Conservation (phyloP, 2,113 vertebrate species). For the Brienomyrus longianalis region DNA sequence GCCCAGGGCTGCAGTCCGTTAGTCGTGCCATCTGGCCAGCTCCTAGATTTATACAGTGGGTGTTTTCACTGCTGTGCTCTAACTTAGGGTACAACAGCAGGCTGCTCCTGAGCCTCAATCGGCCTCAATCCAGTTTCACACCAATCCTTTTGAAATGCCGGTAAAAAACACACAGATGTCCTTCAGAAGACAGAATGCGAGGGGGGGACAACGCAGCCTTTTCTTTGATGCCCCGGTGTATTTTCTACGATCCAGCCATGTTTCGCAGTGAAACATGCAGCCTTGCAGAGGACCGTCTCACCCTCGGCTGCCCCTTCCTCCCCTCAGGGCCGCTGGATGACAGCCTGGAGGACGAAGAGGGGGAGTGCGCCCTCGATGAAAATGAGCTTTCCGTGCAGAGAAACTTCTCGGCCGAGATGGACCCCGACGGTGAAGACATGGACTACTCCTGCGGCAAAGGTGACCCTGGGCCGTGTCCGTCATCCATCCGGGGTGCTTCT, state of each 20-base stretch:
- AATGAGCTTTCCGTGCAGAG: conserved; percentile 71
- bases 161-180: not conserved
- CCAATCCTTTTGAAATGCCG: not conserved
- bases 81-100: not conserved
- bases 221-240: not conserved
- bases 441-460: conserved; percentile 76
- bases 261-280: not conserved
- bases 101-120: not conserved
- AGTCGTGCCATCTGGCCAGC: not conserved
- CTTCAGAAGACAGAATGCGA: not conserved
- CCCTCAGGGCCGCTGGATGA: conserved; percentile 73
- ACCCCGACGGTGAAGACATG: conserved; percentile 69
- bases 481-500: not conserved
- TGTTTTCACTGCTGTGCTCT: not conserved
- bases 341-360: conserved; percentile 67
- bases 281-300: not conserved
- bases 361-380: conserved; percentile 65
- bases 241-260: not conserved
- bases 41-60: not conserved
- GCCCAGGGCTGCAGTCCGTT: not conserved
- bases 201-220: not conserved
- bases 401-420: conserved; percentile 64
- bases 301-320: not conserved
- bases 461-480: conserved; percentile 38
- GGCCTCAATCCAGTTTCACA: not conserved